phyloP scores from a whole-genome alignment of 2,797 vertebrate species.

The Cetoscarus ocellatus region DNA sequence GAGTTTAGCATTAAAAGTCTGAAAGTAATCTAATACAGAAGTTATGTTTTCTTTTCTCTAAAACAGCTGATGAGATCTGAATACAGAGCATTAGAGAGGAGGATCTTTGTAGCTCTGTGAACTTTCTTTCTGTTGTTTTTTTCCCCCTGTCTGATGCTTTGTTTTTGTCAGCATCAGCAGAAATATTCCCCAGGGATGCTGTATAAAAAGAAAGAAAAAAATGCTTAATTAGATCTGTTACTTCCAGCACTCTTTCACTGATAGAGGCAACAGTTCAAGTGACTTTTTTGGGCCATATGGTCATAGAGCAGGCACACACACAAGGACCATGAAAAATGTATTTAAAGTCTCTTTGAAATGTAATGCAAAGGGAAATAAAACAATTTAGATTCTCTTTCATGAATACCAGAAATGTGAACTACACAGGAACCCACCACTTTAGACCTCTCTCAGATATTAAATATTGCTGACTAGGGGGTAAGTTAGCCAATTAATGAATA shows the following conservation, averaged over 20 bases:
- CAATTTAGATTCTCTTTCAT: conserved; percentile 69
- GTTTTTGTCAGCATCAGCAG: conserved; percentile 66
- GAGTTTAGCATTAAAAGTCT: conserved; percentile 28
- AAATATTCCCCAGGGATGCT: conserved; percentile 48
- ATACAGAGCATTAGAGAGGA: conserved; percentile 18
- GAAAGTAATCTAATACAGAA: conserved; percentile 32
- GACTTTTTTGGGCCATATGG: conserved; percentile 49
- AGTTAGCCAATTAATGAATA: conserved; percentile 82
- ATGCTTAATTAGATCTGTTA: conserved; percentile 70
- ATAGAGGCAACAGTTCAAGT: conserved; percentile 52
- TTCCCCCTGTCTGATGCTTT: conserved; percentile 53
- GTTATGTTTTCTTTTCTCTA: not conserved
- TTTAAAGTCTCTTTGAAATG: conserved; percentile 69
- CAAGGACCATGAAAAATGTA: conserved; percentile 53
- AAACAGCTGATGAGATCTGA: conserved; percentile 24
- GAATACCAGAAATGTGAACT: conserved; percentile 68
- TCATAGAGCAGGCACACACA: conserved; percentile 33
- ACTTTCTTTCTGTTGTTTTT: conserved; percentile 58
- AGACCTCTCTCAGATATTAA: conserved; percentile 73
- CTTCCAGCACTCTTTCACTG: conserved; percentile 45
- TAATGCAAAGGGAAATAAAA: conserved; percentile 58
- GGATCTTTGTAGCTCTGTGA: conserved; percentile 43
- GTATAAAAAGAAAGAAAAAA: conserved; percentile 46
- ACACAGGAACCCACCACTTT: conserved; percentile 49
- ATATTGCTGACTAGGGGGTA: conserved; percentile 83